Percentiles rank a stretch among this genome's conserved stretches.
These are phyloP conservation scores for Autographa gamma DNA, from an alignment of 2,888 invertebrate genomes.

Conservation along the genomic window DNA sequence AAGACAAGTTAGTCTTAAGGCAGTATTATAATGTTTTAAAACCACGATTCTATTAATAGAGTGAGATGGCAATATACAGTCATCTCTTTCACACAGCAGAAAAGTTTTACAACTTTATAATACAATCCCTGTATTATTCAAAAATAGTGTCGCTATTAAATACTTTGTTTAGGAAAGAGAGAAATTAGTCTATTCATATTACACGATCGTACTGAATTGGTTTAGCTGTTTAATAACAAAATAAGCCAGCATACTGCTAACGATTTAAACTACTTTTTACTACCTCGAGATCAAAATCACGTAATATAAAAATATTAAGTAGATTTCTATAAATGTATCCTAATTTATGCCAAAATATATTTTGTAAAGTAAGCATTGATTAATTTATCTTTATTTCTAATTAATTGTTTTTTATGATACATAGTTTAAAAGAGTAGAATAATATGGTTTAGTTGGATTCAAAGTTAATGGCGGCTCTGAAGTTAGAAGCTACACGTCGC, in stretches of 20 bases:
- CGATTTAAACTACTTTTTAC: constrained; percentile 22
- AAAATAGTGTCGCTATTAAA: constrained; percentile 27
- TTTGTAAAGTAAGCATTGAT: constrained; percentile 3
- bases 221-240: constrained; percentile 35
- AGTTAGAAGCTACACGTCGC: too few relatives aligned
- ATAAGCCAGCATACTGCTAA: constrained; percentile 21
- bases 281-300: constrained; percentile 64
- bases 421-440: background rate
- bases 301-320: constrained; percentile 67
- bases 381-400: constrained; percentile 1
- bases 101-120: background rate
- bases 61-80: background rate
- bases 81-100: background rate
- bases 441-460: too few relatives aligned
- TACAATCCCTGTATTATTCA: constrained; percentile 25
- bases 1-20: background rate
- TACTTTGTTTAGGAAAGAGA: constrained; percentile 22
- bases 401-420: background rate
- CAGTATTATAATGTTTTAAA: background rate
- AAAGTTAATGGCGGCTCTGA: too few relatives aligned
- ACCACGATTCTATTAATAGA: background rate
- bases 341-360: constrained; percentile 33
- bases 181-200: constrained; percentile 10
- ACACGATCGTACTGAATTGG: constrained; percentile 12
- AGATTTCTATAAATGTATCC: constrained; percentile 50